phyloP scores from a whole-genome alignment of 35 echinoderm and acorn worm species.

The Lytechinus variegatus region DNA sequence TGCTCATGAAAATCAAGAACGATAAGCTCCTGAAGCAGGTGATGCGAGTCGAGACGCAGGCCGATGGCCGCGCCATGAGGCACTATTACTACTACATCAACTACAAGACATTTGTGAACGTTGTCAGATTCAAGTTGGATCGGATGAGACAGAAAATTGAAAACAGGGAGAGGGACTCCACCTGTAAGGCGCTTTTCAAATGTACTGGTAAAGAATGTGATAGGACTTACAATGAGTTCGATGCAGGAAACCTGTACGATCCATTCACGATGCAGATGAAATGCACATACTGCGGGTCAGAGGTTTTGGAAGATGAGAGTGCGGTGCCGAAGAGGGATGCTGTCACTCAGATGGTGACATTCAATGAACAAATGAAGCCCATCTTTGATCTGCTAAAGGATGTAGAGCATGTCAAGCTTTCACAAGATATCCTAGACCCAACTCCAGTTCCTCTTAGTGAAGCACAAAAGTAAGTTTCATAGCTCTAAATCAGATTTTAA shows the following conservation, averaged over 20 bases:
- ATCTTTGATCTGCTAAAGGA: slow-evolving; percentile 93
- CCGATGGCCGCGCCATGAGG: slow-evolving; percentile 84
- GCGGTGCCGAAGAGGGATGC: slow-evolving; percentile 77
- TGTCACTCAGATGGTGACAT: slow-evolving; percentile 83
- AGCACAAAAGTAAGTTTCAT: slow-evolving; percentile 16
- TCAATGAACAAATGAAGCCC: slow-evolving; percentile 91
- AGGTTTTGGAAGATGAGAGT: slow-evolving; percentile 92
- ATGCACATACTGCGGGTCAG: slow-evolving; percentile 81
- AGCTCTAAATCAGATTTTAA: not conserved
- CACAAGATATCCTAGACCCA: slow-evolving; percentile 84
- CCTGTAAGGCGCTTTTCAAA: slow-evolving; percentile 88
- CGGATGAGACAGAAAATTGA: slow-evolving; percentile 96
- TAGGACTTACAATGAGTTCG: slow-evolving; percentile 90
- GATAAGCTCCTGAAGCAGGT: slow-evolving; percentile 92
- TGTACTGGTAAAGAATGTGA: slow-evolving; percentile 63
- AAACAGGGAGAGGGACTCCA: slow-evolving; percentile 87
- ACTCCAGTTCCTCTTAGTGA: slow-evolving; percentile 63
- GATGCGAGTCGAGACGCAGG: slow-evolving; percentile 90
- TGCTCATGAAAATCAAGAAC: slow-evolving; percentile 87
- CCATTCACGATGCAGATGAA: slow-evolving; percentile 75
- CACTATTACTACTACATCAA: slow-evolving; percentile 99
- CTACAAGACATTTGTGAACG: slow-evolving; percentile 97
- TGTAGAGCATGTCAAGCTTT: slow-evolving; percentile 81
- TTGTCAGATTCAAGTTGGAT: slow-evolving; percentile 89
- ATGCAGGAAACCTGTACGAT: slow-evolving; percentile 83